Evolutionary conservation across 2,797 vertebrate species (phyloP).

Genomic region (Amazona finschi): DNA sequence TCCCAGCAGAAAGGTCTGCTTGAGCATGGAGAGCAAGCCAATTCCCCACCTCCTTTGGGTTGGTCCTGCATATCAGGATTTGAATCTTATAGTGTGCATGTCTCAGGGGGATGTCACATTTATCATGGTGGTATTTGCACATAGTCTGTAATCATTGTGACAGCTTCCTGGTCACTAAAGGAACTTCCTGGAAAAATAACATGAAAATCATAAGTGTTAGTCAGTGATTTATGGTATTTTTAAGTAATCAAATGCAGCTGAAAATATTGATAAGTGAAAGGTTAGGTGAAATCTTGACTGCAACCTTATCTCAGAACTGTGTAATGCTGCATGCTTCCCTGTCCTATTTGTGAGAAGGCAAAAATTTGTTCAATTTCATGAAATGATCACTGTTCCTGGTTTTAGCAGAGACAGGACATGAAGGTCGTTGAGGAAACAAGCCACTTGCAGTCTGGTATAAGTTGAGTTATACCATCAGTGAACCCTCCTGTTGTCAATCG

Average conservation of each 20-base stretch:
- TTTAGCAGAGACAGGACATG: neutral
- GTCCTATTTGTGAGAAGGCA: neutral
- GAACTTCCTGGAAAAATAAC: neutral
- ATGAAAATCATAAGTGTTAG: neutral
- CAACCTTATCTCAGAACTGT: neutral
- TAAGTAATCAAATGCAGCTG: neutral
- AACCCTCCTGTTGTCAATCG: neutral
- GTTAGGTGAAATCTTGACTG: neutral
- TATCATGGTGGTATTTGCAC: neutral
- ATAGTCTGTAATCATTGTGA: neutral
- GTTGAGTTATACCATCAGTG: neutral
- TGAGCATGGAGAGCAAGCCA: neutral
- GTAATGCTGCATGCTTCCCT: neutral
- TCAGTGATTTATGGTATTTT: neutral
- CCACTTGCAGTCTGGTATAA: neutral
- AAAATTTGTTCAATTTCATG: neutral
- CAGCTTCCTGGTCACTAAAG: neutral
- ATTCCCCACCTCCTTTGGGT: neutral
- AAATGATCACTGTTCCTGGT: neutral
- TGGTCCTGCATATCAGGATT: neutral
- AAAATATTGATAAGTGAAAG: neutral
- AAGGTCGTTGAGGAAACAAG: neutral
- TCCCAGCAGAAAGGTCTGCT: neutral
- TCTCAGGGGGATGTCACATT: neutral
- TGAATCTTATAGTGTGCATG: fast-evolving